These are phyloP conservation scores for Apostichopus californicus DNA, from an alignment of 35 echinoderm and acorn worm species.

Conservation along the genomic window DNA sequence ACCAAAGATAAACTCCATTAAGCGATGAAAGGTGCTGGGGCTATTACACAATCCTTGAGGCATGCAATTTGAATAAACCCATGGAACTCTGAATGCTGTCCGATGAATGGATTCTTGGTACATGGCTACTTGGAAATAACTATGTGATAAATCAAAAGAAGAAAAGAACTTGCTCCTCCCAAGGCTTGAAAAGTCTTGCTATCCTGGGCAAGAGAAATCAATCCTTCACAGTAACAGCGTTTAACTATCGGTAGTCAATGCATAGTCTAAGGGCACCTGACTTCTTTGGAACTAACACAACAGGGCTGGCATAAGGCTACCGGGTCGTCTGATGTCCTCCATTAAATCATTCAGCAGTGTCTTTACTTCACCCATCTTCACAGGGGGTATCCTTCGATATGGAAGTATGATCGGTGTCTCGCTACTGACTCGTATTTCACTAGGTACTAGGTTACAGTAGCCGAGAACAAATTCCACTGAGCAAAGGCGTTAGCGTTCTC, in stretches of 20 bases:
- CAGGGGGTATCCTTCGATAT: slow-evolving; percentile 51
- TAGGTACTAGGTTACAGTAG: slow-evolving; percentile 63
- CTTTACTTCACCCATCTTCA: slow-evolving; percentile 17
- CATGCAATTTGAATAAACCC: slow-evolving; percentile 24
- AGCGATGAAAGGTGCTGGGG: slow-evolving; percentile 34
- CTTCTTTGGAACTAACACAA: background rate
- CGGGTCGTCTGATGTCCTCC: background rate
- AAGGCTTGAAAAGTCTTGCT: background rate
- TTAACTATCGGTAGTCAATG: background rate
- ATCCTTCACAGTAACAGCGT: background rate
- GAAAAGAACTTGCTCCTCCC: background rate
- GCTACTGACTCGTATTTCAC: slow-evolving; percentile 47
- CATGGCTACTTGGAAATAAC: slow-evolving; percentile 33
- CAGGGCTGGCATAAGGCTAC: background rate
- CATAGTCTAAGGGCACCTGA: background rate
- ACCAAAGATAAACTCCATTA: no score
- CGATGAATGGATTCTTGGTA: background rate
- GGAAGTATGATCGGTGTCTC: slow-evolving; percentile 51
- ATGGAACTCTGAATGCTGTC: background rate
- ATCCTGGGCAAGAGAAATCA: background rate
- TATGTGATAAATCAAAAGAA: background rate
- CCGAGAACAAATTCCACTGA: slow-evolving; percentile 46
- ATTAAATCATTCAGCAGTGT: background rate
- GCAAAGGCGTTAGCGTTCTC: background rate
- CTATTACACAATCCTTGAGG: slow-evolving; percentile 6